These are phyloP conservation scores for Octomys mimax DNA, from an alignment of 2,797 vertebrate species.

Conservation along the genomic window DNA sequence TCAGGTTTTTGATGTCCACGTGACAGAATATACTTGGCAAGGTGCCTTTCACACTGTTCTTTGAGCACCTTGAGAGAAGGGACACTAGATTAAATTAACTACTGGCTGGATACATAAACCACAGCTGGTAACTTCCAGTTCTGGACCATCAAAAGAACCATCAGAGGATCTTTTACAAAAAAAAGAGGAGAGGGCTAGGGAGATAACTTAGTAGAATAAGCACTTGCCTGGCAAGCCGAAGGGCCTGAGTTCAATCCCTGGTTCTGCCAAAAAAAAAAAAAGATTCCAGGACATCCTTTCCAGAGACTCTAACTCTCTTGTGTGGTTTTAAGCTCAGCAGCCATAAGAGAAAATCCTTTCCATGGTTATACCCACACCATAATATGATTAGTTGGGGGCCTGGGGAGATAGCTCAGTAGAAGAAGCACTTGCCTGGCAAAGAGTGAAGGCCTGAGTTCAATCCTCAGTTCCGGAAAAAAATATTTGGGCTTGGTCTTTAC, in stretches of 20 bases:
- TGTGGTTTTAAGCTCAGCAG: neutral
- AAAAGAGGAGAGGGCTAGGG: no score
- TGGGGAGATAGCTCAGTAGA: no score
- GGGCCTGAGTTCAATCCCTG: no score
- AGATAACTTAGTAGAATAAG: no score
- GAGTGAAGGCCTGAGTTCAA: no score
- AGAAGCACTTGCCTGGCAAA: no score
- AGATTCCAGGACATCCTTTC: neutral
- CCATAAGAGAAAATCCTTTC: neutral
- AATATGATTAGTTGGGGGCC: constrained; percentile 38
- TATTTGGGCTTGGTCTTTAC: neutral
- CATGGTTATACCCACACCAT: constrained; percentile 5
- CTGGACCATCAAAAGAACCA: constrained; percentile 4
- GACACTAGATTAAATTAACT: constrained; percentile 29
- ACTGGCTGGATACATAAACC: neutral
- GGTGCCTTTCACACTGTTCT: neutral
- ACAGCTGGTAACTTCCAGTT: constrained; percentile 31
- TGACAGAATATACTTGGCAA: neutral
- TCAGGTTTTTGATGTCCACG: neutral
- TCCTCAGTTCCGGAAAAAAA: no score
- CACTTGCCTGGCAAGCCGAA: no score
- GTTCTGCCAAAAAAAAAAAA: neutral
- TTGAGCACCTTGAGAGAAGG: neutral
- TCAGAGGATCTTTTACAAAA: neutral
- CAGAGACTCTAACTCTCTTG: constrained; percentile 21